Conservation (phyloP, 2,888 invertebrate genomes). For the Arrhopalites spinosus region DNA sequence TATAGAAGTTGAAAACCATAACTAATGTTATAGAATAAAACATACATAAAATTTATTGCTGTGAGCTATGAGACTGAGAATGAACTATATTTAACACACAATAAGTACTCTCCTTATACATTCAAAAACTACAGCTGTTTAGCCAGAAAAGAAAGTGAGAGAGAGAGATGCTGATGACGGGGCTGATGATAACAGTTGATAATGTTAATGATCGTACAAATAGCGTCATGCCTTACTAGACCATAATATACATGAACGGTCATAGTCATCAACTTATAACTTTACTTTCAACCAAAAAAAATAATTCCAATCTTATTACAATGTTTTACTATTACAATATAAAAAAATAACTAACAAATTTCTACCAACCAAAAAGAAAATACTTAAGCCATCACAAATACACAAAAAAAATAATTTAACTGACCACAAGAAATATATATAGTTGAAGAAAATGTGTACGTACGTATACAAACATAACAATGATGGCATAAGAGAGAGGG, state of each 20-base stretch:
- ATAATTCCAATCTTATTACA: background rate
- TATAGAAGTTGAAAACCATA: no score
- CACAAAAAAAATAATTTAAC: no score
- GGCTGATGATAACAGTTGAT: conserved; percentile 3
- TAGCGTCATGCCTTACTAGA: conserved; percentile 13
- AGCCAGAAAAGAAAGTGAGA: conserved; percentile 15
- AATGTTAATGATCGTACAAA: conserved; percentile 8
- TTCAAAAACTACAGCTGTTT: no score
- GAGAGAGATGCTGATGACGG: conserved; percentile 12
- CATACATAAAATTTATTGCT: background rate
- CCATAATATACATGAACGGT: conserved; percentile 21
- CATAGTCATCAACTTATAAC: background rate
- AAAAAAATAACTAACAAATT: background rate
- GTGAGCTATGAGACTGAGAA: background rate
- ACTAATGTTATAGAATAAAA: no score
- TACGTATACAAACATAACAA: background rate
- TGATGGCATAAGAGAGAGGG: background rate
- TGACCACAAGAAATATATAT: no score
- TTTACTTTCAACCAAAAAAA: conserved; percentile 15
- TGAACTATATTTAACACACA: background rate
- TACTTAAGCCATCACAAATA: background rate
- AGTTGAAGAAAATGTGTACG: no score
- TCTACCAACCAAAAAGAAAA: background rate
- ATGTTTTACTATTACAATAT: background rate
- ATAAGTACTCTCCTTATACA: background rate